A percentile compares a stretch with the other conserved stretches of the same genome.
Conservation (phyloP, 2,797 vertebrate genomes). For the Cossypha polioptera region DNA sequence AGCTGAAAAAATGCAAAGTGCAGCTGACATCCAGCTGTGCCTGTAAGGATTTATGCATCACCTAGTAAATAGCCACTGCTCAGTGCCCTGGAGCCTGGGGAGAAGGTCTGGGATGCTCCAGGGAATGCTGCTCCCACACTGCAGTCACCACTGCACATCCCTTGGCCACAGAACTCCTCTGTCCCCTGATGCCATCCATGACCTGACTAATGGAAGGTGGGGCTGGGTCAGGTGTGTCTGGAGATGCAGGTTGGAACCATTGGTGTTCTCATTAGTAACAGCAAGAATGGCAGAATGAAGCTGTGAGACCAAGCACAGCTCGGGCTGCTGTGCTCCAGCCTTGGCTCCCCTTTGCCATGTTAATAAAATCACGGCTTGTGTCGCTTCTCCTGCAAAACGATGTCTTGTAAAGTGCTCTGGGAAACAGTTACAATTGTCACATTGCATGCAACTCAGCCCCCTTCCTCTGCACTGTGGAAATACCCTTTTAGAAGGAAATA, state of each 20-base stretch:
- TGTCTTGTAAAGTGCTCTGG: neutral
- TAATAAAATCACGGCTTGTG: neutral
- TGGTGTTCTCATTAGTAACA: neutral
- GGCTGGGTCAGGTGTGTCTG: neutral
- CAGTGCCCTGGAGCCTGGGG: rapidly evolving
- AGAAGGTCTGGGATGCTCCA: neutral
- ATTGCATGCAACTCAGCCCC: neutral
- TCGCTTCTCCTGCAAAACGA: rapidly evolving
- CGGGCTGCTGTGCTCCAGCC: neutral
- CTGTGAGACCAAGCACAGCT: neutral
- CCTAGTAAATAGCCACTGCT: neutral
- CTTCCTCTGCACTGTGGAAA: neutral
- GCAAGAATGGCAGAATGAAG: neutral
- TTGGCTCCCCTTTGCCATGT: neutral
- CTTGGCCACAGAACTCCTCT: neutral
- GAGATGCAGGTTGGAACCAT: neutral
- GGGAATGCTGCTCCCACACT: rapidly evolving
- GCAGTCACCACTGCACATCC: rapidly evolving
- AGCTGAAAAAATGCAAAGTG: neutral
- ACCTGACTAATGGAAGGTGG: neutral
- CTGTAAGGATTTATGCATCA: neutral
- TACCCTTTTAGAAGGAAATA: neutral
- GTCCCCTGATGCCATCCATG: rapidly evolving
- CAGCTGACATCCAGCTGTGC: constrained; percentile 10
- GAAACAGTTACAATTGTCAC: neutral